Evolutionary conservation across 2,888 invertebrate species (phyloP).

Genomic region (Drosophila kuntzei): DNA sequence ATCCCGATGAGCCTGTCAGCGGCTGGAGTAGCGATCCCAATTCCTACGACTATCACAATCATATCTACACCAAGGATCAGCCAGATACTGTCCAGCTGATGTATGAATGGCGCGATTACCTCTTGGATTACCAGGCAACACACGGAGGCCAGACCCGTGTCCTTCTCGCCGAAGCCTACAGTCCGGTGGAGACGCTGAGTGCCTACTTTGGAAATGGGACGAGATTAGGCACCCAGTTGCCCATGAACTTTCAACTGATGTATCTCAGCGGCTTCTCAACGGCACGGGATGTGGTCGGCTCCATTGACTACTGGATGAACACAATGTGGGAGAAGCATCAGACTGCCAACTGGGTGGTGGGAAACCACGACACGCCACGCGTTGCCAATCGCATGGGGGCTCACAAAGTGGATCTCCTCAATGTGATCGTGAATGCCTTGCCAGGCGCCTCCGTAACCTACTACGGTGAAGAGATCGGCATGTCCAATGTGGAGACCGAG

Average conservation of each 20-base stretch:
- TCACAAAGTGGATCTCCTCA: slow-evolving; percentile 89
- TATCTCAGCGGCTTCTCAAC: slow-evolving; percentile 86
- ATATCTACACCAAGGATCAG: slow-evolving; percentile 88
- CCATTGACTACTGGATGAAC: slow-evolving; percentile 87
- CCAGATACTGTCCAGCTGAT: slow-evolving; percentile 87
- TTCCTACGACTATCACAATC: slow-evolving; percentile 87
- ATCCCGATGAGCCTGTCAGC: slow-evolving; percentile 86
- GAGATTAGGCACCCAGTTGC: slow-evolving; percentile 86
- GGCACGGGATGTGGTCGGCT: slow-evolving; percentile 86
- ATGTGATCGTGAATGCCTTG: slow-evolving; percentile 89
- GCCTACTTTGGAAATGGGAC: slow-evolving; percentile 87
- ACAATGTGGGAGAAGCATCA: slow-evolving; percentile 86
- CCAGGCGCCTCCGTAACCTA: slow-evolving; percentile 93
- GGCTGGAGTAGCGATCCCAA: slow-evolving; percentile 86
- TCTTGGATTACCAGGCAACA: slow-evolving; percentile 85
- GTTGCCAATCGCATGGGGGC: slow-evolving; percentile 88
- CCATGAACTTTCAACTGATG: slow-evolving; percentile 89
- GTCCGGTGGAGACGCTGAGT: slow-evolving; percentile 86
- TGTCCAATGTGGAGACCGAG: slow-evolving; percentile 86
- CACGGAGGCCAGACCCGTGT: slow-evolving; percentile 85
- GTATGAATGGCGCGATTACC: slow-evolving; percentile 87
- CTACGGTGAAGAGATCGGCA: slow-evolving; percentile 92
- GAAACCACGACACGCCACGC: slow-evolving; percentile 89
- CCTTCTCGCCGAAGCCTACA: slow-evolving; percentile 88
- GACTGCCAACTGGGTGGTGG: slow-evolving; percentile 90